Evolutionary conservation across 2,888 invertebrate species (phyloP).

Genomic region (Hybos culiciformis): DNA sequence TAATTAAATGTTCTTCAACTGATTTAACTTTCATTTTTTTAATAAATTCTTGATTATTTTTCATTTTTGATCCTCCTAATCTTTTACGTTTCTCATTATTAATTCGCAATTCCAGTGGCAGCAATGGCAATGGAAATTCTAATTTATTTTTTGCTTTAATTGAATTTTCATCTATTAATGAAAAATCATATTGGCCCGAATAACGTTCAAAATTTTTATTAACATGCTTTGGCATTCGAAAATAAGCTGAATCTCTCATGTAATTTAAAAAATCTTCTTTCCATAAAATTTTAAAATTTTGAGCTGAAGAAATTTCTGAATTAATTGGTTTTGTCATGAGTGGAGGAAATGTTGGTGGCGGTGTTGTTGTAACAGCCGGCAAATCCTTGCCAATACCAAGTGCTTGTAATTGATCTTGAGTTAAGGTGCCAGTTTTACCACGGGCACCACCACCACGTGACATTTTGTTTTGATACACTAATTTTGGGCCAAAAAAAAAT

Average conservation of each 20-base stretch:
- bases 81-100: constrained; percentile 20
- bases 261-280: constrained; percentile 60
- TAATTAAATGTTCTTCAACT: constrained; percentile 40
- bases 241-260: constrained; percentile 50
- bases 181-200: constrained; percentile 18
- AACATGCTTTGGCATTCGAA: constrained; percentile 19
- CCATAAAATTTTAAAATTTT: constrained; percentile 55
- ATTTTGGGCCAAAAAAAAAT: too few relatives aligned
- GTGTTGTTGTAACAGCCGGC: constrained; percentile 39
- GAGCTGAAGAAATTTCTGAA: constrained; percentile 41
- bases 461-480: too few relatives aligned
- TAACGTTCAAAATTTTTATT: constrained; percentile 17
- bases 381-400: constrained; percentile 38
- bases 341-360: constrained; percentile 46
- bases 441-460: constrained; percentile 23
- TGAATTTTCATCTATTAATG: background rate
- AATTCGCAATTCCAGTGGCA: constrained; percentile 45
- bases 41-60: constrained; percentile 7
- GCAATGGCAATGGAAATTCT: constrained; percentile 41
- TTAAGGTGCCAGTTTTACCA: constrained; percentile 29
- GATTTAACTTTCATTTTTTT: constrained; percentile 19
- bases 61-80: too few relatives aligned
- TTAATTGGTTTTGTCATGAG: constrained; percentile 44
- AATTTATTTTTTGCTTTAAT: constrained; percentile 18
- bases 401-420: constrained; percentile 32